Base-by-base conservation (phyloP, 2,888 invertebrate species). In the Leucophenga montana region DNA sequence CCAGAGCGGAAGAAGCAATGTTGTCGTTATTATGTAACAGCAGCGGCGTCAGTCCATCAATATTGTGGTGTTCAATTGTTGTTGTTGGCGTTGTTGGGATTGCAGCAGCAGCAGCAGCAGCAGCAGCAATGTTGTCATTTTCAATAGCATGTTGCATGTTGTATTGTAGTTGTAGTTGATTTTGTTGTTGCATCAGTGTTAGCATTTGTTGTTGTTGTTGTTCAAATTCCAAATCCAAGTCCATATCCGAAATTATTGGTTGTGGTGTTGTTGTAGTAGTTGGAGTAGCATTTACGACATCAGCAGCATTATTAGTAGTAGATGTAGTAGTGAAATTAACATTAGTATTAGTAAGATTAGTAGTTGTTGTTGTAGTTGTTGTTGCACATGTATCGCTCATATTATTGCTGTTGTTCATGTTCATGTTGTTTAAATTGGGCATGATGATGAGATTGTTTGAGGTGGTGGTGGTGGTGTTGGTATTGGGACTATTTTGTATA, bases 331-430 rank as follows among this genome's bases (percentile, higher is more conserved):
- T 85, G 80, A 85, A 86, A 85, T 85, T 85, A 71, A 77, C 78
- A 86, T 85, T 86, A 85, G 85, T 81, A 85, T 85, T 79, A 78
- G 77, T 85, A 78, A 84, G 75, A 84, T 80, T 86, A 77, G 73
- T 76, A 76, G 76, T 68, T 71, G 67, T 57, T 68, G 80, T 74
- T 76, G 80, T 71, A 66, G 74, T 71, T 70, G 73, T 54, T 71
- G 77, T 66, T 72, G 73, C 3, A 18, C 16, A 56, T 73, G 76
- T 53, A 69, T 65, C 70, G 76, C 54, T 71, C 67, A 16, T 53
- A 31, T 66, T 66, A 67, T 18, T 65, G 48, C 39, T 66, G 66
- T 18, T 65, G 48, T 22, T 59, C 18, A 46, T 14, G 57, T 9
- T 67, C 33, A 27, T 57, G 57, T 27, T 57, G 57, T 64, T 39